phyloP scores from a whole-genome alignment of 2,888 invertebrate genomes.

The Encarsia formosa region DNA sequence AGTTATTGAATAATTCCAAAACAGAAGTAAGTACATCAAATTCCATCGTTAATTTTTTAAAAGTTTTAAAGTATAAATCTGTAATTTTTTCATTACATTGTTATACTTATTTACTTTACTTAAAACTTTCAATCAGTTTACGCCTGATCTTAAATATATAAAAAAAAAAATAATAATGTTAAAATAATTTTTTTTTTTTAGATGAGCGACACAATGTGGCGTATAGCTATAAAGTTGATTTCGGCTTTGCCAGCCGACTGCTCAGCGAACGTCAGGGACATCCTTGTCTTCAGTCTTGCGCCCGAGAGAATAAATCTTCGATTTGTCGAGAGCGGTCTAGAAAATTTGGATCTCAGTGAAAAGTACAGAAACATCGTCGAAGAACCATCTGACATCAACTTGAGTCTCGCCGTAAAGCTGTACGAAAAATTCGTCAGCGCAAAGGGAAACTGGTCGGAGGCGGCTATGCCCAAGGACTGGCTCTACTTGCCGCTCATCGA shows the following conservation, averaged over 20 bases:
- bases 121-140: no score
- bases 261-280: conserved; percentile 32
- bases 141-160: no score
- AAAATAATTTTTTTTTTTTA: conserved; percentile 1
- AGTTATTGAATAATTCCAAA: conserved; percentile 18
- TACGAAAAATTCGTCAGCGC: conserved; percentile 37
- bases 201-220: conserved; percentile 35
- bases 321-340: conserved; percentile 17
- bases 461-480: conserved; percentile 76
- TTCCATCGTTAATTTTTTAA: no score
- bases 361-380: conserved; percentile 7
- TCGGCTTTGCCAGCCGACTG: conserved; percentile 43
- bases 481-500: conserved; percentile 68
- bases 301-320: conserved; percentile 33
- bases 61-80: no score
- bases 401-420: conserved; percentile 18
- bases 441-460: conserved; percentile 54
- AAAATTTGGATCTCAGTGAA: conserved; percentile 8
- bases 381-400: not conserved
- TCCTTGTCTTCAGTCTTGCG: conserved; percentile 37
- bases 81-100: not conserved
- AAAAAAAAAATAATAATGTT: not conserved
- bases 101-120: no score
- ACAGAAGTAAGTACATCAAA: conserved; percentile 7
- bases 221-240: conserved; percentile 42